phyloP scores from a whole-genome alignment of 2,113 vertebrate genomes.

The Cololabis saira region DNA sequence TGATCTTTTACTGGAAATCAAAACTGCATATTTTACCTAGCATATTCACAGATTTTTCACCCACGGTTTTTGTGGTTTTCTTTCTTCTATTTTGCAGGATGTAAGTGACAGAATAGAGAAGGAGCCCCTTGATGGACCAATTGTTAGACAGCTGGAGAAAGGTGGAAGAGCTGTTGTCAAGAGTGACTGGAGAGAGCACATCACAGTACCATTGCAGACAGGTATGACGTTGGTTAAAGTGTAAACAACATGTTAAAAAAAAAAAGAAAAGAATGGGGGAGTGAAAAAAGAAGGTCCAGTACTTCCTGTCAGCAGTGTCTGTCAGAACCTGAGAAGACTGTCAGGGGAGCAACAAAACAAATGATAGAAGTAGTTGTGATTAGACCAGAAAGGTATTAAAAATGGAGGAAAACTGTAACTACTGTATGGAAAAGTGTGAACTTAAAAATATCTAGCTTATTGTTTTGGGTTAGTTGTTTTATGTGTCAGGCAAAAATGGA shows the following conservation, averaged over 20 bases:
- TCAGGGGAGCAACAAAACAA: background rate
- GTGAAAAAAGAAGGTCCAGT: background rate
- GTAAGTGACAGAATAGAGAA: slow-evolving; percentile 98
- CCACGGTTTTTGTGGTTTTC: background rate
- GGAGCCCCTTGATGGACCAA: slow-evolving; percentile 90
- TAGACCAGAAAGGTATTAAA: too few species aligned
- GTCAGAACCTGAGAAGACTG: background rate
- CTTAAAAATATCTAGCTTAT: too few species aligned
- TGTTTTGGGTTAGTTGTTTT: too few species aligned
- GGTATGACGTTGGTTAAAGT: slow-evolving; percentile 73
- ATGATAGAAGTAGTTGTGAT: too few species aligned
- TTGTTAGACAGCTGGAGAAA: slow-evolving; percentile 92
- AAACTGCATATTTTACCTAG: too few species aligned
- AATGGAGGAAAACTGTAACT: too few species aligned
- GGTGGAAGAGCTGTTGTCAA: slow-evolving; percentile 93
- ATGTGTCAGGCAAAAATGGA: too few species aligned
- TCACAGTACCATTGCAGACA: slow-evolving; percentile 96
- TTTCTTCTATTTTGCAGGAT: slow-evolving; percentile 81
- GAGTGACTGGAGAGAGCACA: slow-evolving; percentile 94
- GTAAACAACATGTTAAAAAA: background rate
- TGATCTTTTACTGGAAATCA: too few species aligned
- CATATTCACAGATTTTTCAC: too few species aligned
- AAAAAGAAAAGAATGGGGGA: too few species aligned
- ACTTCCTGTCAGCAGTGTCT: slow-evolving; percentile 14
- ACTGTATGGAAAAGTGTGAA: too few species aligned